A percentile compares a stretch with the other conserved stretches of the same genome.
These are phyloP conservation scores for Sphaerophoria rueppellii DNA, from an alignment of 2,888 invertebrate genomes.

Conservation along the genomic window DNA sequence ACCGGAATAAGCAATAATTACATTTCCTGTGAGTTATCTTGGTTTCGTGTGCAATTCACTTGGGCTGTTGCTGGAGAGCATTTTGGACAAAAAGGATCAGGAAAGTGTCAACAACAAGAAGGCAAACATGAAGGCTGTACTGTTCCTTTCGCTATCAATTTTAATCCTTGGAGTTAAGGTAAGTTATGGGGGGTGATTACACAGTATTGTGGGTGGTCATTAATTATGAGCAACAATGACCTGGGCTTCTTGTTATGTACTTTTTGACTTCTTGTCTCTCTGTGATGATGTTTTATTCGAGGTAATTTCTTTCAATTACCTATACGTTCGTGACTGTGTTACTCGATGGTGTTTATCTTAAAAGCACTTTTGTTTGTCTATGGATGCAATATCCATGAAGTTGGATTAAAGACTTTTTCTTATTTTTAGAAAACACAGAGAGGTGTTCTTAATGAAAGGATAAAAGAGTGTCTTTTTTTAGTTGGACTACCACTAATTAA, in stretches of 20 bases:
- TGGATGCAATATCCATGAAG: slow-evolving; percentile 21
- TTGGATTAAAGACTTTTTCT: slow-evolving; percentile 28
- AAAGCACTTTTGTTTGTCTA: slow-evolving; percentile 21
- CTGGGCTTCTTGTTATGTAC: slow-evolving; percentile 27
- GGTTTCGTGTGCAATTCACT: slow-evolving; percentile 30
- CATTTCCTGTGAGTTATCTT: slow-evolving; percentile 34
- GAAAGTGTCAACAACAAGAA: slow-evolving; percentile 30
- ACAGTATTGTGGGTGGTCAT: slow-evolving; percentile 35
- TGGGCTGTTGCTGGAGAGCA: slow-evolving; percentile 1
- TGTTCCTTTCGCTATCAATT: slow-evolving; percentile 80
- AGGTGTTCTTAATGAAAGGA: slow-evolving; percentile 2
- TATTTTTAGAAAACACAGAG: neutral
- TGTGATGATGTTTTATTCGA: slow-evolving; percentile 11
- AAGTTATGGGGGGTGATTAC: slow-evolving; percentile 74
- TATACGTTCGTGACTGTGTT: slow-evolving; percentile 8
- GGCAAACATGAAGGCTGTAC: slow-evolving; percentile 79
- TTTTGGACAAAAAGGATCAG: slow-evolving; percentile 39
- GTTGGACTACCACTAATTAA: no score
- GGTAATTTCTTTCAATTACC: slow-evolving; percentile 62
- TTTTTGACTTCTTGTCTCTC: neutral
- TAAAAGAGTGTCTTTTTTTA: neutral
- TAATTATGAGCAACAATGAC: slow-evolving; percentile 44
- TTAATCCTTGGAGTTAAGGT: slow-evolving; percentile 81
- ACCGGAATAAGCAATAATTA: slow-evolving; percentile 42
- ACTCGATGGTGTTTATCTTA: slow-evolving; percentile 26